These are phyloP conservation scores for Cygnus atratus DNA, from an alignment of 2,113 vertebrate genomes.

Conservation along the genomic window DNA sequence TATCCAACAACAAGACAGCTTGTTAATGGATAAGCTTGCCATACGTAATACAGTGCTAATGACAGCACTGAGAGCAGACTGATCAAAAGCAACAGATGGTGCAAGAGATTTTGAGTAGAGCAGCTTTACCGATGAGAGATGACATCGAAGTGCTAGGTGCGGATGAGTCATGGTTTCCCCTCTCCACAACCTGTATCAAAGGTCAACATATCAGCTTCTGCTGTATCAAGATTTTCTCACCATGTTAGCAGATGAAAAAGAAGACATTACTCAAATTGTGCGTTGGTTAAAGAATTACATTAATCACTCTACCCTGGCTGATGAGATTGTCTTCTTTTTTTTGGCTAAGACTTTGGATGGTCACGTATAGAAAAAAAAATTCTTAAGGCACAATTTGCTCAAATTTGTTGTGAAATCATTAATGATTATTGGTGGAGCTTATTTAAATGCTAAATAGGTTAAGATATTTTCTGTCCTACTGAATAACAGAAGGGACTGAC, in stretches of 20 bases:
- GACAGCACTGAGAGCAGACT: not conserved
- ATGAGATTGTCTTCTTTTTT: not conserved
- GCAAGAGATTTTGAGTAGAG: not conserved
- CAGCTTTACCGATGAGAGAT: not conserved
- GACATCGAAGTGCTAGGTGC: not conserved
- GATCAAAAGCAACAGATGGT: slow-evolving; percentile 30
- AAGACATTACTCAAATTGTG: not conserved
- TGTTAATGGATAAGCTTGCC: not conserved
- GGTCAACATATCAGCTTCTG: not conserved
- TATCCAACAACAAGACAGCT: not conserved
- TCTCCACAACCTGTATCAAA: not conserved
- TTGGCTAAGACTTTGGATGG: not conserved
- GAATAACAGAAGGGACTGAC: not conserved
- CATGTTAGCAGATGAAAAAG: not conserved
- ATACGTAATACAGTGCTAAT: not conserved
- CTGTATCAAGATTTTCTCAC: not conserved
- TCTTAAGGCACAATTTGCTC: not conserved
- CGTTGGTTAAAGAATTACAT: not conserved
- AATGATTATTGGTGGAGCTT: not conserved
- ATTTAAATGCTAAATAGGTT: not conserved
- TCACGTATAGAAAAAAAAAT: not conserved
- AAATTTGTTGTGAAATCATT: not conserved
- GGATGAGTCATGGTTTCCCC: not conserved
- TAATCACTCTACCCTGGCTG: not conserved
- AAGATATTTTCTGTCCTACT: not conserved